Evolutionary conservation across 2,797 vertebrate genomes (phyloP).

Genomic region (Lagodon rhomboides): DNA sequence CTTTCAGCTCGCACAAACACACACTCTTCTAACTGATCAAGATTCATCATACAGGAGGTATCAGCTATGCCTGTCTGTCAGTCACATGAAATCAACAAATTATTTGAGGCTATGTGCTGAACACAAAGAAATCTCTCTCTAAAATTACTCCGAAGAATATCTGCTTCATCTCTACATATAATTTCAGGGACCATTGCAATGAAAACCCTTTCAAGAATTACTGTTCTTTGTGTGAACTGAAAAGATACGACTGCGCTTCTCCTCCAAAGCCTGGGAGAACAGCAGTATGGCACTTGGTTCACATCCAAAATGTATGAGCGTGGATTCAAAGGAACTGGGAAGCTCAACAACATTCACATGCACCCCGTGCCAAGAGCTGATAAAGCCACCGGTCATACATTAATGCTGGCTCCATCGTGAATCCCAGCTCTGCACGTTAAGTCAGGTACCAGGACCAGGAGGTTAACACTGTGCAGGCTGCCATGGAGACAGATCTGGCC

Average conservation of each 20-base stretch:
- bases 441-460: slow-evolving; percentile 23
- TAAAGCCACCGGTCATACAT: slow-evolving; percentile 34
- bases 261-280: slow-evolving; percentile 39
- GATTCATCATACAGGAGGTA: not conserved
- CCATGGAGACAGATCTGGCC: slow-evolving; percentile 40
- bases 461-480: slow-evolving; percentile 36
- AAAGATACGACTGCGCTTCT: slow-evolving; percentile 29
- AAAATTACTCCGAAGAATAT: not conserved
- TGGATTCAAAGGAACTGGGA: slow-evolving; percentile 55
- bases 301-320: slow-evolving; percentile 62
- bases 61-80: too few species aligned
- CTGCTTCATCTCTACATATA: not conserved
- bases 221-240: slow-evolving; percentile 27
- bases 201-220: slow-evolving; percentile 22
- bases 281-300: slow-evolving; percentile 42
- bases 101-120: slow-evolving; percentile 9
- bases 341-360: slow-evolving; percentile 61
- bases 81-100: not conserved
- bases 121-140: not conserved
- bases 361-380: slow-evolving; percentile 21
- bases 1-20: not conserved
- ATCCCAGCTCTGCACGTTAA: slow-evolving; percentile 23
- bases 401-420: slow-evolving; percentile 5
- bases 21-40: not conserved
- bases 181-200: slow-evolving; percentile 20